Evolutionary conservation across 2,888 invertebrate genomes (phyloP).

Genomic region (Cactoblastis cactorum): DNA sequence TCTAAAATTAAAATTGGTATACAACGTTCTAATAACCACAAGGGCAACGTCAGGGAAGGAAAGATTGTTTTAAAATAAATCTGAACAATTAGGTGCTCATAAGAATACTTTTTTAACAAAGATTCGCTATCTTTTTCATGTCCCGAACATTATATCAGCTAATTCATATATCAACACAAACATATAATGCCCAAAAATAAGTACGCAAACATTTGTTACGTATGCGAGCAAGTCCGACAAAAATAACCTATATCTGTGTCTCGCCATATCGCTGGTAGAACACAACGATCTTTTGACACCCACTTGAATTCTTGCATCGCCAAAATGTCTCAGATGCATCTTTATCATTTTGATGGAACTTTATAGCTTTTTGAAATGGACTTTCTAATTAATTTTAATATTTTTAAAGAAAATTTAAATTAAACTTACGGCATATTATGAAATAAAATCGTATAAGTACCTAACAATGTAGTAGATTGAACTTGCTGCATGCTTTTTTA

Average conservation of each 20-base stretch:
- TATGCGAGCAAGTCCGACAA: conserved; percentile 51
- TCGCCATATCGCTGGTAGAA: conserved; percentile 53
- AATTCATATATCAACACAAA: conserved; percentile 31
- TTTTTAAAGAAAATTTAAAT: too few species aligned
- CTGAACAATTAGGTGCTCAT: background rate
- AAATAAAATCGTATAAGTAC: too few species aligned
- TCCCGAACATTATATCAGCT: background rate
- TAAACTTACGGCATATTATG: too few species aligned
- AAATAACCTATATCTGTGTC: conserved; percentile 59
- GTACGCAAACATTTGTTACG: conserved; percentile 59
- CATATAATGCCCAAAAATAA: conserved; percentile 49
- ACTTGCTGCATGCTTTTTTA: too few species aligned
- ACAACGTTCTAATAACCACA: too few species aligned
- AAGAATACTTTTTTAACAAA: too few species aligned
- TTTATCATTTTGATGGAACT: background rate
- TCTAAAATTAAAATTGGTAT: too few species aligned
- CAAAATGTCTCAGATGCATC: conserved; percentile 34
- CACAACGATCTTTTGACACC: conserved; percentile 54
- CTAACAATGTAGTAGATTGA: too few species aligned
- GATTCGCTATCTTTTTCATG: background rate
- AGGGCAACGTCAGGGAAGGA: too few species aligned
- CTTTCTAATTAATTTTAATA: too few species aligned
- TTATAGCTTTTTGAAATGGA: too few species aligned
- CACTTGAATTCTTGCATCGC: conserved; percentile 44
- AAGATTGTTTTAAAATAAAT: too few species aligned